Percentiles rank a stretch among this genome's conserved stretches.
phyloP scores from a whole-genome alignment of 2,113 vertebrate genomes.

The Serinus canaria region DNA sequence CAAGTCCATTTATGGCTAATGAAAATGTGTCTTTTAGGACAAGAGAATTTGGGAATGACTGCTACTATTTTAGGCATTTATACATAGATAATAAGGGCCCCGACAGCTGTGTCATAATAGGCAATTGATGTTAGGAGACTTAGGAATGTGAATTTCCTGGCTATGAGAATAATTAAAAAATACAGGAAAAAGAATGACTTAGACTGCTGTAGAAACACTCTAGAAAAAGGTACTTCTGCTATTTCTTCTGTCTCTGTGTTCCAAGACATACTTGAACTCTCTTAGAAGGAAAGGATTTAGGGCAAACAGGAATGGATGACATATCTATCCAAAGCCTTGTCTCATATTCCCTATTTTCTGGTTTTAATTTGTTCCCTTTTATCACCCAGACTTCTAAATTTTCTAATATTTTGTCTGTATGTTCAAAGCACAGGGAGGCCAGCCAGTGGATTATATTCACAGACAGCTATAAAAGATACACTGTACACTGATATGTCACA shows the following conservation, averaged over 20 bases:
- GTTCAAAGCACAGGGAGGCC: not conserved
- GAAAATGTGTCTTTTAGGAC: not conserved
- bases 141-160: not conserved
- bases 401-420: not conserved
- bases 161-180: not conserved
- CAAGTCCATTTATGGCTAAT: not conserved
- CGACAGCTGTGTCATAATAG: not conserved
- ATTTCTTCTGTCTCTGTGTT: not conserved
- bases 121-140: not conserved
- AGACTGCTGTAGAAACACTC: not conserved
- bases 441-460: not conserved
- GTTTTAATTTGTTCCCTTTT: not conserved
- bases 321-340: not conserved
- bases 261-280: not conserved
- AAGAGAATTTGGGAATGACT: not conserved
- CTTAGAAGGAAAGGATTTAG: not conserved
- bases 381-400: not conserved
- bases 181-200: not conserved
- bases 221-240: not conserved
- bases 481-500: not conserved
- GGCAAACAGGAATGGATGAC: not conserved
- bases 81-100: rapidly evolving
- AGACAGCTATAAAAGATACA: not conserved
- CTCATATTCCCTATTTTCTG: not conserved
- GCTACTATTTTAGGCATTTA: not conserved